Conservation (phyloP, 2,797 vertebrate genomes). For the Macroramphosus scolopax region DNA sequence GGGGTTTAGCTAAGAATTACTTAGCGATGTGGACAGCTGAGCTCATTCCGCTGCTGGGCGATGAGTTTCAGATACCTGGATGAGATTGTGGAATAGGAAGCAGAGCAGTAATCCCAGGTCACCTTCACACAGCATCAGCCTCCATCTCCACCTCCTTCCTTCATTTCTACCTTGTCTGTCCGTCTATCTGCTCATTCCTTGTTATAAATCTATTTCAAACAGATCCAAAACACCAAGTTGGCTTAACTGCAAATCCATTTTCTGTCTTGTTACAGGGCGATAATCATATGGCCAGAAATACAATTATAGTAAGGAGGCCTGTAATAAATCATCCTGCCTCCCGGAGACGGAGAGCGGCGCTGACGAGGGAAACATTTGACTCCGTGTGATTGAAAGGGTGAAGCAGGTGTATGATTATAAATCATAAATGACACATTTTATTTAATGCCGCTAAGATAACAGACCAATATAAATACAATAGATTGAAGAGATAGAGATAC, state of each 20-base stretch:
- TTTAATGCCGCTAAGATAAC: too few species aligned
- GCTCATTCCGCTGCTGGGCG: slow-evolving; percentile 52
- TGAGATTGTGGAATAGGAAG: slow-evolving; percentile 63
- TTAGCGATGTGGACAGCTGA: slow-evolving; percentile 52
- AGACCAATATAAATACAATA: too few species aligned
- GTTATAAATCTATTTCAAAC: slow-evolving; percentile 4
- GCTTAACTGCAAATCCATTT: not conserved
- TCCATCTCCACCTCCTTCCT: slow-evolving; percentile 18
- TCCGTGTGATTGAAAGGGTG: too few species aligned
- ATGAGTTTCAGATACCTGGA: slow-evolving; percentile 64
- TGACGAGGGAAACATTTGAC: too few species aligned
- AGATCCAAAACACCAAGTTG: slow-evolving; percentile 5
- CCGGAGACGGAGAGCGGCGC: too few species aligned
- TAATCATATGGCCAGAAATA: slow-evolving; percentile 11
- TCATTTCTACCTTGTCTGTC: slow-evolving; percentile 14
- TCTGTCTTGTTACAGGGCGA: not conserved
- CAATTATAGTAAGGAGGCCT: too few species aligned
- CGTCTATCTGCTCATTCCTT: slow-evolving; percentile 7
- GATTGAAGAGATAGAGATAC: too few species aligned
- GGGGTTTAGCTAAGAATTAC: slow-evolving; percentile 42
- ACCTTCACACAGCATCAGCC: slow-evolving; percentile 56
- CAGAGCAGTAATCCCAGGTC: slow-evolving; percentile 65
- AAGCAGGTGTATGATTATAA: too few species aligned
- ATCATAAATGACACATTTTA: too few species aligned
- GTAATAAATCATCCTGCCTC: too few species aligned